Conservation (phyloP, 2,113 vertebrate species). For the Loxodonta africana region DNA sequence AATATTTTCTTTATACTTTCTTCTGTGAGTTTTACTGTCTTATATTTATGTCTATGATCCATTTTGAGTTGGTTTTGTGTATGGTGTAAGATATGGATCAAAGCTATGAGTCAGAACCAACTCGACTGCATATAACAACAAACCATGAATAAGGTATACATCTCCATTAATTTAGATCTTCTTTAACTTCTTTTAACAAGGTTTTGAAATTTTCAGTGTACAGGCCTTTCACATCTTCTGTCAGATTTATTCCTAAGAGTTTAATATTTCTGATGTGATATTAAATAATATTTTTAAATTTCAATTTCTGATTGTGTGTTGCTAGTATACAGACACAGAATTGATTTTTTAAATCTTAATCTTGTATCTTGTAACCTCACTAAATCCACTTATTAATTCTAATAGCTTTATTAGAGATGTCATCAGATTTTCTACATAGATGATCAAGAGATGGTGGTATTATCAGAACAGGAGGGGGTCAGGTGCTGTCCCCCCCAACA, state of each 20-base stretch:
- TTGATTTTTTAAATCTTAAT: not conserved
- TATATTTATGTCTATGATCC: not conserved
- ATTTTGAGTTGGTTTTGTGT: not conserved
- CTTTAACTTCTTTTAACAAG: too few relatives aligned
- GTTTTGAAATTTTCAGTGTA: too few relatives aligned
- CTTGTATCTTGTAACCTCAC: not conserved
- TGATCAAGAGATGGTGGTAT: not conserved
- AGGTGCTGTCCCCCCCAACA: not conserved
- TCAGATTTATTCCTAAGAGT: not conserved
- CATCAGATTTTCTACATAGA: not conserved
- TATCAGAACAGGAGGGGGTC: not conserved
- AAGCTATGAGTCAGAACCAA: not conserved
- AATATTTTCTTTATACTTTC: not conserved
- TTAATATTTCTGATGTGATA: not conserved
- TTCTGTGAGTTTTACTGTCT: not conserved
- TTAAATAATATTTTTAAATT: slow-evolving; percentile 18
- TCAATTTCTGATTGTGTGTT: not conserved
- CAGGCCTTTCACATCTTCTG: not conserved
- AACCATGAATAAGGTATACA: not conserved
- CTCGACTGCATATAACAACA: too few relatives aligned
- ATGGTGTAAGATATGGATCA: not conserved
- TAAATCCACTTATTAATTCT: not conserved
- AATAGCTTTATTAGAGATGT: not conserved
- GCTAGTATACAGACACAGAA: not conserved
- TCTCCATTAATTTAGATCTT: too few relatives aligned